These are phyloP conservation scores for Drosophila picticornis DNA, from an alignment of 2,888 invertebrate species.

Conservation along the genomic window DNA sequence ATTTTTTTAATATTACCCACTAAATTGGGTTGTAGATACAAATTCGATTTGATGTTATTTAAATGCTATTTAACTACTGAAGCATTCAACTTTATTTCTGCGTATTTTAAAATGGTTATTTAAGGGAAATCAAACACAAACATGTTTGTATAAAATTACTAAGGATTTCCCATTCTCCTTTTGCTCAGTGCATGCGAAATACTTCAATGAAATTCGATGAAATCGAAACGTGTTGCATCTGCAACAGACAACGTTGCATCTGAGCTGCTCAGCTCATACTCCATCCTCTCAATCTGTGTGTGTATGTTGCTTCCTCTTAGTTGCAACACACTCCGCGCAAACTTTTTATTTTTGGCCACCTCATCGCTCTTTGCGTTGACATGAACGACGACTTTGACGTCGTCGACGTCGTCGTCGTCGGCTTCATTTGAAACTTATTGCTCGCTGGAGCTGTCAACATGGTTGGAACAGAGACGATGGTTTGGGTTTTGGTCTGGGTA, in stretches of 20 bases:
- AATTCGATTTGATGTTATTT: neutral
- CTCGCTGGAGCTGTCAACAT: slow-evolving; percentile 71
- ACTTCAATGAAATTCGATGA: slow-evolving; percentile 57
- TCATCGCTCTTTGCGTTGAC: slow-evolving; percentile 64
- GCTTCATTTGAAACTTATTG: slow-evolving; percentile 76
- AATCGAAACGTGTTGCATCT: slow-evolving; percentile 61
- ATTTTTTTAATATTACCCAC: neutral
- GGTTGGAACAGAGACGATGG: slow-evolving; percentile 25
- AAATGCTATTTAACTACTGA: neutral
- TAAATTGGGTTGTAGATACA: neutral
- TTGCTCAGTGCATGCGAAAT: slow-evolving; percentile 52
- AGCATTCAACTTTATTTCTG: neutral
- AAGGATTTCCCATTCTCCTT: slow-evolving; percentile 22
- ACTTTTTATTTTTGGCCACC: slow-evolving; percentile 11
- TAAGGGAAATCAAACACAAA: neutral
- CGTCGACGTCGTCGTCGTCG: slow-evolving; percentile 52
- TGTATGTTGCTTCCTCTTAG: neutral
- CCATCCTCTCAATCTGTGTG: neutral
- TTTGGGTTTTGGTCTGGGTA: slow-evolving; percentile 5
- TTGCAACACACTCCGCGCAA: neutral
- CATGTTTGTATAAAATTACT: slow-evolving; percentile 2
- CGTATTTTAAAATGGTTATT: neutral
- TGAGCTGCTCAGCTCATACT: neutral
- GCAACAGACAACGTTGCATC: slow-evolving; percentile 27
- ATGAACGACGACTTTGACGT: slow-evolving; percentile 49